Conservation (phyloP, 2,888 invertebrate genomes). For the Tholera decimalis region DNA sequence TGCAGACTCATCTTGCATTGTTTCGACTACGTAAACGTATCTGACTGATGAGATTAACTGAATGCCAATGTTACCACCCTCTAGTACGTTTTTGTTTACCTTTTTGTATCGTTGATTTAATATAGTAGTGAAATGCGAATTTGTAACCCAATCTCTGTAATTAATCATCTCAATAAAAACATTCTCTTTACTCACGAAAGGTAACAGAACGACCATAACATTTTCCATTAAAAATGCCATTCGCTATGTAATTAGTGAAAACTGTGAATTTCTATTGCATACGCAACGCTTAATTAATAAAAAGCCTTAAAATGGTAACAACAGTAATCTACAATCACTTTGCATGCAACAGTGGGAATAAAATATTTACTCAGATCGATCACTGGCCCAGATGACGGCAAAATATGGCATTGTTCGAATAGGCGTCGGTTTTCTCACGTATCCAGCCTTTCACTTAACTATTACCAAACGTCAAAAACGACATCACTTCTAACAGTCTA, state of each 20-base stretch:
- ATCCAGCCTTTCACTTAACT: constrained; percentile 88
- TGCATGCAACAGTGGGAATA: constrained; percentile 80
- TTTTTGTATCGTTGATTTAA: constrained; percentile 17
- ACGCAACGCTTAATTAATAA: constrained; percentile 50
- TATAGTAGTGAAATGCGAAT: constrained; percentile 9
- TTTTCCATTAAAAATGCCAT: constrained; percentile 52
- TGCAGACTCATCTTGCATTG: constrained; percentile 24
- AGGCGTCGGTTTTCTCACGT: constrained; percentile 90
- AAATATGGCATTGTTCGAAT: constrained; percentile 89
- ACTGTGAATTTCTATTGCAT: constrained; percentile 56
- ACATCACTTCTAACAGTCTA: constrained; percentile 43
- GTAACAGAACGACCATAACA: constrained; percentile 50
- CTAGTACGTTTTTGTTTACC: constrained; percentile 11
- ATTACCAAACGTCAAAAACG: constrained; percentile 83
- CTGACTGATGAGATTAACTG: constrained; percentile 21
- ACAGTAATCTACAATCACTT: constrained; percentile 78
- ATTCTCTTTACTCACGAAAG: constrained; percentile 46
- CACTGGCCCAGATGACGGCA: constrained; percentile 86
- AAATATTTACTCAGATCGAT: constrained; percentile 89
- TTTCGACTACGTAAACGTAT: constrained; percentile 20
- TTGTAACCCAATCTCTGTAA: constrained; percentile 17
- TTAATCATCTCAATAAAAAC: constrained; percentile 46
- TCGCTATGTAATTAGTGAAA: constrained; percentile 55
- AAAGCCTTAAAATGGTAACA: constrained; percentile 55
- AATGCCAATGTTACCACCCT: constrained; percentile 19